phyloP scores from a whole-genome alignment of 2,113 vertebrate species.

The Dasyurus viverrinus region DNA sequence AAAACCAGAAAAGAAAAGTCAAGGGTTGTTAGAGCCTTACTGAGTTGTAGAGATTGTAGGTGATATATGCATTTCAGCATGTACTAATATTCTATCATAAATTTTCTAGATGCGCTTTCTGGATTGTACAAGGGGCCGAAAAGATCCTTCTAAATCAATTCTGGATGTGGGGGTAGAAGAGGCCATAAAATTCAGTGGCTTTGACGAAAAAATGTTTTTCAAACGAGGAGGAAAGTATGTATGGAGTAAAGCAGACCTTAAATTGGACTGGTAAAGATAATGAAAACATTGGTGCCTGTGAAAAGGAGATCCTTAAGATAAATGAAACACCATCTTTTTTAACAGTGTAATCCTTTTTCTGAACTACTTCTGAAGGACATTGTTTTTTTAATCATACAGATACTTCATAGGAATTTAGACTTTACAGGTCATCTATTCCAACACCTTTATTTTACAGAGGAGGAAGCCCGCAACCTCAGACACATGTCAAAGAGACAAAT shows the following conservation, averaged over 20 bases:
- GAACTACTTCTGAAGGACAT: not conserved
- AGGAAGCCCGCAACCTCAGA: not conserved
- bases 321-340: not conserved
- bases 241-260: constrained; percentile 97
- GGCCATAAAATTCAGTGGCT: constrained; percentile 94
- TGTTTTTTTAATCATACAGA: not conserved
- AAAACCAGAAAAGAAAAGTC: not conserved
- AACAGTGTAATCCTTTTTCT: not conserved
- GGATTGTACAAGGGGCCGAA: constrained; percentile 91
- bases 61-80: rapidly evolving
- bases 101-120: constrained; percentile 94
- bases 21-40: not conserved
- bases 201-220: constrained; percentile 96
- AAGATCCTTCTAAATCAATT: constrained; percentile 95
- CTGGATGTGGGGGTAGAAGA: constrained; percentile 92
- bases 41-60: not conserved
- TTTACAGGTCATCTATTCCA: not conserved
- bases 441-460: not conserved
- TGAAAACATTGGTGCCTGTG: not conserved
- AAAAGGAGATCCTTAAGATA: not conserved
- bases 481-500: not conserved
- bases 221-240: constrained; percentile 93
- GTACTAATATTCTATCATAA: not conserved
- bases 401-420: not conserved
- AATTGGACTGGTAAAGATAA: constrained; percentile 91